Evolutionary conservation across 2,888 invertebrate species (phyloP), one percentile per base, ranked within the genome.

Genomic region (Xestia ashworthii): DNA sequence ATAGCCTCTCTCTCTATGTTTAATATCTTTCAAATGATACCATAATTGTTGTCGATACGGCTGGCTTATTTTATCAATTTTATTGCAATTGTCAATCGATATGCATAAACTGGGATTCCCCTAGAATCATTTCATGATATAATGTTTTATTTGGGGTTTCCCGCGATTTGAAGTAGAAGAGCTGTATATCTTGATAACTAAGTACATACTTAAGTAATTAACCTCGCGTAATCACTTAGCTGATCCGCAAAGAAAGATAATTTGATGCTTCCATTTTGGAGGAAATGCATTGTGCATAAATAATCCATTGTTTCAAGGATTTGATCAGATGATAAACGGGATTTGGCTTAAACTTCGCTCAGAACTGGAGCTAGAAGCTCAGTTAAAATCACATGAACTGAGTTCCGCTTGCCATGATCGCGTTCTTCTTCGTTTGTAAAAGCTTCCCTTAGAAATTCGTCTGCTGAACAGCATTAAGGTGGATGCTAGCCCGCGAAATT

Each of bases 101-200:
- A 22, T 6, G 22, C 25, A 16, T 4, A 32, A 41, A 46, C 11
- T 74, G 80, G 72, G 14, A 73, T 66, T 38, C 50, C 80, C 50
- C 50, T 38, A 2, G 46, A 60, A 60, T 65, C 3, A 5, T 72
- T 38, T 1, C 16, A 12, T 9, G 62, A 46, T 46, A n/a, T 14
- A 16, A 5, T 8, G 22, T 53, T 4, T 11, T 46, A 6, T 14
- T 53, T 16, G 58, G 25, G 66, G 16, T 22, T 38, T 11, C n/a
- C 50, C 53, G 1, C 25, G 14, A 14, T 14, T 14, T 25, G 4
- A 5, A 25, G 14, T 14, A 6, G 32, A 32, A 32, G 32, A 32
- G 1, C 2, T 2, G 58, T 6, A 0, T 25, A 58, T 58, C 25
- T 58, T 25, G 14, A 58, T 25, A 14, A 25, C 6, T 25, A 58